These are phyloP conservation scores for Tor tambroides DNA, from an alignment of 2,113 vertebrate genomes.

Conservation along the genomic window DNA sequence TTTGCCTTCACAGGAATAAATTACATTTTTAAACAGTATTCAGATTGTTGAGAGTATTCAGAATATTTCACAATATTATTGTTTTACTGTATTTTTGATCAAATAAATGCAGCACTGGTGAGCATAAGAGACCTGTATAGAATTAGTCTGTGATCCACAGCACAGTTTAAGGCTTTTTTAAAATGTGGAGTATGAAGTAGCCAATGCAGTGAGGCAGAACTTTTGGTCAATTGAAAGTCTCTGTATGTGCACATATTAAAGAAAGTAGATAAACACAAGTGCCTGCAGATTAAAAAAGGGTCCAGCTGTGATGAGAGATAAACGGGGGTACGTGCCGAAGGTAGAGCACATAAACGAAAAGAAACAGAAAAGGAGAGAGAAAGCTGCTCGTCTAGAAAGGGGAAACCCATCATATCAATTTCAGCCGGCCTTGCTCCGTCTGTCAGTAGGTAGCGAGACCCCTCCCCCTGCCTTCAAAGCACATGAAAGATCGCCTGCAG, in stretches of 20 bases:
- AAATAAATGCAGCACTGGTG: too few species aligned
- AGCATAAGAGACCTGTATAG: too few species aligned
- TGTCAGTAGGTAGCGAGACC: conserved; percentile 38
- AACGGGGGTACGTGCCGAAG: background rate
- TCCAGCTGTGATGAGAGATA: background rate
- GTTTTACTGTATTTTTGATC: background rate
- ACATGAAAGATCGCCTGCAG: conserved; percentile 37
- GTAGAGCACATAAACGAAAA: background rate
- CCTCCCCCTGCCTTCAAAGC: conserved; percentile 23
- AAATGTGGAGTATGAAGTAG: background rate
- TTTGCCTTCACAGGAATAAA: background rate
- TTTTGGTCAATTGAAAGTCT: background rate
- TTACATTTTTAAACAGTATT: background rate
- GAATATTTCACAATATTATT: background rate
- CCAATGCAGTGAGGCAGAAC: background rate
- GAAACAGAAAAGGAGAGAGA: conserved; percentile 30
- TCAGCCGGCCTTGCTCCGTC: conserved; percentile 1
- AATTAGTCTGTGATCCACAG: too few species aligned
- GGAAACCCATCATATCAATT: conserved; percentile 23
- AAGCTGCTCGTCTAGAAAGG: conserved; percentile 25
- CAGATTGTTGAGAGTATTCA: too few species aligned
- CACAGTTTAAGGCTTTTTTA: background rate
- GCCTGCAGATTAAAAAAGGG: background rate
- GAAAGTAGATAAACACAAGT: background rate
- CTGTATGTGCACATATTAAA: conserved; percentile 4